Base-by-base conservation (phyloP, 2,797 vertebrate species). In the Kryptopterus vitreolus region DNA sequence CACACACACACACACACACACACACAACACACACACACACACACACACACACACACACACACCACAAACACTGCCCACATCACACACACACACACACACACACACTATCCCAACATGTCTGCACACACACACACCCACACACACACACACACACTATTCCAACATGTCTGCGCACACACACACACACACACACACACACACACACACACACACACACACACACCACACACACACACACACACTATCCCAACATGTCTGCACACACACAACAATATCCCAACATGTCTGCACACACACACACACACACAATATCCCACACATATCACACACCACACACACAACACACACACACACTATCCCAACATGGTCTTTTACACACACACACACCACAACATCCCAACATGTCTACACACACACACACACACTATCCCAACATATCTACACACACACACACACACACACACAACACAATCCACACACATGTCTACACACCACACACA, bases 371-470 rank as follows among this genome's bases (percentile, higher is more conserved):
- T n/a, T n/a, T n/a, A 48, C 46, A 62, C 48, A 62, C 35, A 55
- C 29, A 50, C 71, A 82, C 76, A 77, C 20, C 38, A 57, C 29
- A 82, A n/a, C n/a, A n/a, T n/a, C n/a, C n/a, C n/a, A n/a, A n/a
- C n/a, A n/a, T n/a, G n/a, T n/a, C n/a, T 73, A 77, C 20, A 24
- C 48, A 63, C 50, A 62, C 38, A 57, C 29, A 50, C 8, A 59
- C 38, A 1, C 62, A 50, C 11, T 20, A 63, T 70, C 24, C 46
- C 35, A 68, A 57, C 52, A 5, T 15, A 15, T 38, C 31, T 55
- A 71, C 48, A 22, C n/a, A 43, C 38, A 43, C 38, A 38, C 35
- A 38, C 35, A 38, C 2, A 38, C 2, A 38, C 35, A 38, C 38
- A 38, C 38, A 38, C 4, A 38, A 43, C 38, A 43, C n/a, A 5